Conservation (phyloP, 2,797 vertebrate genomes). For the Scarus forsteni region DNA sequence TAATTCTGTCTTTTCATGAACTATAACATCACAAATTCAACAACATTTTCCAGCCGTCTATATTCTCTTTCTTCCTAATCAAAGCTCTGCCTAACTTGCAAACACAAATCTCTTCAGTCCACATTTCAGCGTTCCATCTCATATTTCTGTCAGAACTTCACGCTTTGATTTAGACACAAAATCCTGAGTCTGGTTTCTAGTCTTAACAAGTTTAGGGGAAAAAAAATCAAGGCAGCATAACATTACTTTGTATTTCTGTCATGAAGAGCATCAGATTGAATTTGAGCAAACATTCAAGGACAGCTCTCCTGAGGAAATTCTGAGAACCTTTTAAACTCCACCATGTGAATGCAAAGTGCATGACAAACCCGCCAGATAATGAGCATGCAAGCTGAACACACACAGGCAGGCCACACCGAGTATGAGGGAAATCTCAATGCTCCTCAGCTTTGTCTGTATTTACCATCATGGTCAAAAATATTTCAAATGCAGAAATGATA, state of each 20-base stretch:
- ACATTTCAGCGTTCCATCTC: conserved; percentile 14
- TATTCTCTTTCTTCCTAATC: conserved; percentile 6
- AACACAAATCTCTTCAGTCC: conserved; percentile 1
- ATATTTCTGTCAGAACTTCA: conserved; percentile 37
- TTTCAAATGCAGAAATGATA: conserved; percentile 53
- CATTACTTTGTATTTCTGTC: conserved; percentile 52
- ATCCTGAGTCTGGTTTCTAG: conserved; percentile 26
- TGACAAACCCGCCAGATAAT: conserved; percentile 59
- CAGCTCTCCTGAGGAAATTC: conserved; percentile 39
- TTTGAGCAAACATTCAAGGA: conserved; percentile 53
- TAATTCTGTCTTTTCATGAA: not conserved
- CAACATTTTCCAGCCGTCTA: not conserved
- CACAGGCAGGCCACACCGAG: conserved; percentile 3
- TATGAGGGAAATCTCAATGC: conserved; percentile 48
- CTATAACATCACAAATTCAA: not conserved
- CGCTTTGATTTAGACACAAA: conserved; percentile 44
- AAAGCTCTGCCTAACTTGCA: conserved; percentile 27
- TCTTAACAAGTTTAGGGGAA: conserved; percentile 13
- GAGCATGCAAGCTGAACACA: conserved; percentile 5
- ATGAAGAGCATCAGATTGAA: conserved; percentile 38
- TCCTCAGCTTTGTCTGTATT: conserved; percentile 48
- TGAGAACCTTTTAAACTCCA: conserved; percentile 38
- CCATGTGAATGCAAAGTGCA: conserved; percentile 46
- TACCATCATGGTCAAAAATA: conserved; percentile 69
- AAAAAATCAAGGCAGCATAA: conserved; percentile 17